phyloP scores from a whole-genome alignment of 2,797 vertebrate genomes.

The Orientallactaga sibirica region DNA sequence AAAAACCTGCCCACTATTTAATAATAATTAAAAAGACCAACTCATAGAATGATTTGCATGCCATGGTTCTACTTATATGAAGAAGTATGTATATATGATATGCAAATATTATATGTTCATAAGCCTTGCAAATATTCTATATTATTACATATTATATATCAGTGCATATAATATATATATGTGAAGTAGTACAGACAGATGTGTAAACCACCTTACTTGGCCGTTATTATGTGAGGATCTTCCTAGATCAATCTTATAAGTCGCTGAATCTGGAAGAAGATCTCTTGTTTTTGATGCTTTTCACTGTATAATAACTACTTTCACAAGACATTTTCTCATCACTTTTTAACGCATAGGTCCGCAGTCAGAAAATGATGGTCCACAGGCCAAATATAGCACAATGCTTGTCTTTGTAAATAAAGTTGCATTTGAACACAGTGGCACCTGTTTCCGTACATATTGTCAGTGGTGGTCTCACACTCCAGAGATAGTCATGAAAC shows the following conservation, averaged over 20 bases:
- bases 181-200: neutral
- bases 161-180: neutral
- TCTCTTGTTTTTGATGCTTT: neutral
- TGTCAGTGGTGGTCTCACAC: neutral
- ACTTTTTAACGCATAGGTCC: slow-evolving; percentile 38
- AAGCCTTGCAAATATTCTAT: too few species aligned
- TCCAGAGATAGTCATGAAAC: neutral
- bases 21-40: slow-evolving; percentile 8
- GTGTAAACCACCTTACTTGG: slow-evolving; percentile 25
- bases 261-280: slow-evolving; percentile 13
- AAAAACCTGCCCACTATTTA: neutral
- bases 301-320: neutral
- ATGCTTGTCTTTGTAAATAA: neutral
- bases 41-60: neutral
- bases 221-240: neutral
- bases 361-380: neutral
- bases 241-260: neutral
- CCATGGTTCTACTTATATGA: neutral
- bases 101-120: neutral
- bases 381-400: neutral
- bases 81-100: neutral
- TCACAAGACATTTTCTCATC: slow-evolving; percentile 26
- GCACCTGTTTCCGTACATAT: neutral
- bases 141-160: too few species aligned
- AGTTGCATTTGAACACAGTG: neutral